Conservation (phyloP, 2,797 vertebrate species). For the Mormyrops boulengeri region DNA sequence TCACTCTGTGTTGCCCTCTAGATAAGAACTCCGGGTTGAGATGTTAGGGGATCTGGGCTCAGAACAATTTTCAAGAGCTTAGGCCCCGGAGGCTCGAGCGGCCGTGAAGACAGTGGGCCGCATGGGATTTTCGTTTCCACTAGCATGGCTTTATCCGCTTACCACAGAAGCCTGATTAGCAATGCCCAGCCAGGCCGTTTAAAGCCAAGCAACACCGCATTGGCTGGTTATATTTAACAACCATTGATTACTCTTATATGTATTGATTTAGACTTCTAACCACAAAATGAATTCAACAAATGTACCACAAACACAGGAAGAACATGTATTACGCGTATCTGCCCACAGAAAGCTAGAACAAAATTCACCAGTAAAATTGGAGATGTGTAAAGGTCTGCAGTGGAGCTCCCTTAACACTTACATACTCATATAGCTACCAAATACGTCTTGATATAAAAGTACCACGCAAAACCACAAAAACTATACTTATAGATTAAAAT, state of each 20-base stretch:
- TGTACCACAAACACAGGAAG: not conserved
- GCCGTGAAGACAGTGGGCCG: not conserved
- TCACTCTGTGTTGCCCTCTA: not conserved
- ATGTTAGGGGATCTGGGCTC: not conserved
- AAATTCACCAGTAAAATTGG: not conserved
- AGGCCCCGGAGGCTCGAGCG: not conserved
- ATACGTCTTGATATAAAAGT: not conserved
- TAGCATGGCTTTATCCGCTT: not conserved
- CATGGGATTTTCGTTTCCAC: not conserved
- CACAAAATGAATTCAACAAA: not conserved
- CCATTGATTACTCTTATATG: not conserved
- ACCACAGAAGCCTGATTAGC: not conserved
- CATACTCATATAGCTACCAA: not conserved
- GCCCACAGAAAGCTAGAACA: not conserved
- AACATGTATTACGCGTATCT: not conserved
- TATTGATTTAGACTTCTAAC: not conserved
- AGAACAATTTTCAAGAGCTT: conserved; percentile 1
- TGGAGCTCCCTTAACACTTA: not conserved
- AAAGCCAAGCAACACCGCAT: not conserved
- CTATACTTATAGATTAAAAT: not conserved
- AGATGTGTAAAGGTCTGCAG: not conserved
- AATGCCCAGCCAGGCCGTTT: not conserved
- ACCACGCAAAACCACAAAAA: not conserved
- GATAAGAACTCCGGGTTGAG: not conserved
- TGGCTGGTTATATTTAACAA: not conserved